Base-by-base conservation (phyloP, 1,140 invertebrate species). In the Drosophila ohnishii region DNA sequence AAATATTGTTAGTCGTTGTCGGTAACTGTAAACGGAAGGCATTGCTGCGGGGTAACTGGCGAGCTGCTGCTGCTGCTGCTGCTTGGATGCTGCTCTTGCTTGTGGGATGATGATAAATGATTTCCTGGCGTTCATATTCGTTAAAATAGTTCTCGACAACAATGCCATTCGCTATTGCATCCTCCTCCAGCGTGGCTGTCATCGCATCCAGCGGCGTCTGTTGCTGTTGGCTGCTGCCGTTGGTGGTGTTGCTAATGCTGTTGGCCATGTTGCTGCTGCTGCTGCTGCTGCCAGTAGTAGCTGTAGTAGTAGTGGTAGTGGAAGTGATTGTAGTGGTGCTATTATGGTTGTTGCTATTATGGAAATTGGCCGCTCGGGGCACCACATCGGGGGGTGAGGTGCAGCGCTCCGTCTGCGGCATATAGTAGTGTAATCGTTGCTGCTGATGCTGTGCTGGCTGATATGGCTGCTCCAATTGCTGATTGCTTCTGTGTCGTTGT, bases 41-140 rank as follows among this genome's bases (percentile, higher is more conserved):
- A 78, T 66, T 78, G 80, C 50, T 75, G 63, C 66, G 70, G 73
- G 59, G 55, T 44, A 44, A 35, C 25, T 64, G 73, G 55, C 59
- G 64, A 53, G 61, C 59, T 55, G 74, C 14, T 53, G 37, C 32
- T 65, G 53, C 40, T 44, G 25, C 16, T 67, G 34, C 22, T 34
- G 22, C 13, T 42, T 22, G 22, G 22, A 16, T 72, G 37, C 25
- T 56, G 39, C 61, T 77, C 28, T 61, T 87, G 66, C 70, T 83
- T 73, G 76, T 84, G 60, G 80, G 80, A 78, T 89, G 79, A 82
- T 82, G 87, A 90, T 90, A 90, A 76, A 90, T 90, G 85, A 90
- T 90, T 90, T 90, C 88, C 88, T 90, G 88, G 83, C 88, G 88
- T 73, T 90, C 88, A 71, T 90, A 90, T 83, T 90, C 88, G 80